These are phyloP conservation scores for Scomber scombrus DNA, from an alignment of 2,113 vertebrate species.

Conservation along the genomic window DNA sequence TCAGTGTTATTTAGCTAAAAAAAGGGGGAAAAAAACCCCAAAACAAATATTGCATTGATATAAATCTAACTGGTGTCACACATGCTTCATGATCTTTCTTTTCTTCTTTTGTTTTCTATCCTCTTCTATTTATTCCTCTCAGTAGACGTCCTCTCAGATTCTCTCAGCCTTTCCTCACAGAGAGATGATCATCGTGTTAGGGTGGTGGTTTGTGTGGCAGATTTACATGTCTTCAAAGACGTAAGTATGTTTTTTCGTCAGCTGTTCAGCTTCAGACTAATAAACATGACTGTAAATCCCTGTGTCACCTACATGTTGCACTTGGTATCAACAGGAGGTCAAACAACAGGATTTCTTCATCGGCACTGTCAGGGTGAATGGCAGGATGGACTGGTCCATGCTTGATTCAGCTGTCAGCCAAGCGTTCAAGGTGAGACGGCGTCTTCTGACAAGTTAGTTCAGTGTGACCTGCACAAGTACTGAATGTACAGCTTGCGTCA, in stretches of 20 bases:
- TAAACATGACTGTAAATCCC: neutral
- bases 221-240: constrained; percentile 94
- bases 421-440: constrained; percentile 90
- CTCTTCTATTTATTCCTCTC: neutral
- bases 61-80: neutral
- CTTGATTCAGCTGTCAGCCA: constrained; percentile 94
- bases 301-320: neutral
- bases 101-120: neutral
- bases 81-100: neutral
- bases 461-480: constrained; percentile 1
- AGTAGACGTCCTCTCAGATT: constrained; percentile 85
- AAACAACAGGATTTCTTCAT: constrained; percentile 97
- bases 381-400: constrained; percentile 93
- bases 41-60: neutral
- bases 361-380: constrained; percentile 92
- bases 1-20: too few relatives aligned
- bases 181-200: constrained; percentile 91
- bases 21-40: too few relatives aligned
- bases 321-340: constrained; percentile 86
- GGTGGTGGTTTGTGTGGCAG: constrained; percentile 91
- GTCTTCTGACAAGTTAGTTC: neutral
- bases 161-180: constrained; percentile 86
- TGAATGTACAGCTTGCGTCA: constrained; percentile 38
- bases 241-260: constrained; percentile 80
- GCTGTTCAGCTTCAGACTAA: neutral